These are phyloP conservation scores for Chymomyza fuscimana DNA, from an alignment of 2,888 invertebrate species.

Conservation along the genomic window DNA sequence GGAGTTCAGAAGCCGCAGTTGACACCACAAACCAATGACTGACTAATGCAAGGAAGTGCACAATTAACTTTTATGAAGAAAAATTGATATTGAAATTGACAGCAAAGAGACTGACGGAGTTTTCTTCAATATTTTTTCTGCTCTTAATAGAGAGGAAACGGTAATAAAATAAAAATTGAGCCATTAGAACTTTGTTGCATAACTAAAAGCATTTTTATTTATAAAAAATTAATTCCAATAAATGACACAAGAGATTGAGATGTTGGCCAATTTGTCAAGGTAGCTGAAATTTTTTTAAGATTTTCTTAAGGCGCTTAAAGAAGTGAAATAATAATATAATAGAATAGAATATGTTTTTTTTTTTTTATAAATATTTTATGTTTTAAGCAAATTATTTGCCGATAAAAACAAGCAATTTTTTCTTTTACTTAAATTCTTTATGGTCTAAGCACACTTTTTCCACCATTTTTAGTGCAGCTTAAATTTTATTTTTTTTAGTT, in stretches of 20 bases:
- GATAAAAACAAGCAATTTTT: too few species aligned
- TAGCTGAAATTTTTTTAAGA: neutral
- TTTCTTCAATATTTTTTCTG: neutral
- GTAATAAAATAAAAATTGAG: neutral
- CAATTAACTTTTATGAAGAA: conserved; percentile 19
- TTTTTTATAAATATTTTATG: too few species aligned
- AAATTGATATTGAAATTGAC: conserved; percentile 43
- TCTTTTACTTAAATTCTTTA: too few species aligned
- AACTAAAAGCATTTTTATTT: neutral
- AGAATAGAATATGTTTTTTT: too few species aligned
- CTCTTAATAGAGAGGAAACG: neutral
- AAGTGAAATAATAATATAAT: too few species aligned
- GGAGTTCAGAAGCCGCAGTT: neutral
- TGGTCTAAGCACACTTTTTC: too few species aligned
- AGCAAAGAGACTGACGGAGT: neutral
- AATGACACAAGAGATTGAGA: neutral
- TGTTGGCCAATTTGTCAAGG: neutral
- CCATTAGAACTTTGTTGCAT: neutral
- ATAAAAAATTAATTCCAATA: neutral
- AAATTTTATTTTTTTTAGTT: too few species aligned
- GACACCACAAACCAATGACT: neutral
- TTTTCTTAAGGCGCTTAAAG: neutral
- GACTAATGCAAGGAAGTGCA: conserved; percentile 13
- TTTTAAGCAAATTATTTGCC: too few species aligned
- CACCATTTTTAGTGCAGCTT: too few species aligned